Base-by-base conservation (phyloP, 2,113 vertebrate genomes). In the Erinaceus europaeus region DNA sequence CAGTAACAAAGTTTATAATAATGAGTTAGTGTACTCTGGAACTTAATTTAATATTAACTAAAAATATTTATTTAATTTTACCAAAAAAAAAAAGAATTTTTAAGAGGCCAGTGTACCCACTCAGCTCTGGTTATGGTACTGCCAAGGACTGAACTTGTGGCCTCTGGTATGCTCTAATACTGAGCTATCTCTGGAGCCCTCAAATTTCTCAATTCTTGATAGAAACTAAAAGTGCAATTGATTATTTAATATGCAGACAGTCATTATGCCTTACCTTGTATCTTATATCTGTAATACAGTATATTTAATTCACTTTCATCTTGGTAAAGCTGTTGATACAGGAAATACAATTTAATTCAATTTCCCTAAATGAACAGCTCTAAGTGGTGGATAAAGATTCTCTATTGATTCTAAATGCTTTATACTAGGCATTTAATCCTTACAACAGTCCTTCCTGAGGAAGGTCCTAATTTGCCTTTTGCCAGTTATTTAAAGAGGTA, bases 361-460 rank as follows among this genome's bases (percentile, higher is more conserved):
- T 65, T 91, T 73, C 71, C 44, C 71, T 75, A 65, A 90, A 84
- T 62, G 14, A 15, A 71, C 18, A 61, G 9, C 36, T 87, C 21
- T 53, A 50, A 6, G 9, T n/a, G 15, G 34, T 78, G 29, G 46
- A 21, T 77, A 77, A 87, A 89, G 69, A 84, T 20, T 10, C 88
- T 7, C 40, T 64, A 25, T 10, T 59, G 46, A n/a, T n/a, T n/a
- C n/a, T n/a, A n/a, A n/a, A n/a, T 79, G 72, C 29, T 67, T 75
- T 64, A 75, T 40, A 44, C 61, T 81, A 74, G 68, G 17, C 32
- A 79, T 52, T 85, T 78, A 79, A 82, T 73, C 21, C 25, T 65
- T 21, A 55, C 2, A 87, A 69, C 14, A 75, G 36, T 12, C 29
- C 64, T 73, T 57, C n/a, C n/a, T 36, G 21, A 61, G 6, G 11